Conservation (phyloP, 2,113 vertebrate genomes). For the Halichoeres trimaculatus region DNA sequence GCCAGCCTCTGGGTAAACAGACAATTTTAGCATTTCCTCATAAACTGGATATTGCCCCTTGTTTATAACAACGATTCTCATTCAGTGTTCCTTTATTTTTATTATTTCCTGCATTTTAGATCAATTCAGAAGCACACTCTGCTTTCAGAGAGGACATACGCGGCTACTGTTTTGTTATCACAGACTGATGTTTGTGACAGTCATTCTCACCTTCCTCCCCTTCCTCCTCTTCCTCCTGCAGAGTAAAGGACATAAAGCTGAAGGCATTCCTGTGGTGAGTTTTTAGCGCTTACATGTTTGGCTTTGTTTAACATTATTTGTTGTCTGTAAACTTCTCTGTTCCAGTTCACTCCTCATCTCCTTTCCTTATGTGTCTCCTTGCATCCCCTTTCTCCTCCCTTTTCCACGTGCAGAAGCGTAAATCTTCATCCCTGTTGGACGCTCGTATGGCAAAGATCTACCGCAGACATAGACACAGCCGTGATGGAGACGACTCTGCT, state of each 20-base stretch:
- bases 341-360: no score
- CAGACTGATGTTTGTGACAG: background rate
- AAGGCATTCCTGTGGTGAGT: slow-evolving; percentile 62
- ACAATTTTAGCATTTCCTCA: no score
- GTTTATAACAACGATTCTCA: no score
- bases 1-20: no score
- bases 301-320: background rate
- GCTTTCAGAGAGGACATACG: no score
- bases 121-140: no score
- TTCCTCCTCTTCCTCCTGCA: slow-evolving; percentile 18
- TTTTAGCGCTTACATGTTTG: background rate
- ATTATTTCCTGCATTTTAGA: no score
- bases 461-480: slow-evolving; percentile 76
- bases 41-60: no score
- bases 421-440: slow-evolving; percentile 77
- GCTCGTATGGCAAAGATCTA: slow-evolving; percentile 82
- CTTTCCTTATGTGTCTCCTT: background rate
- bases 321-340: no score
- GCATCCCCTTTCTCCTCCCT: background rate
- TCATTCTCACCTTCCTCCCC: background rate
- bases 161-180: no score
- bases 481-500: slow-evolving; percentile 76
- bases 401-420: slow-evolving; percentile 74
- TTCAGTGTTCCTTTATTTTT: no score
- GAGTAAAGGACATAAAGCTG: slow-evolving; percentile 60